These are phyloP conservation scores for Oreochromis mossambicus DNA, from an alignment of 2,797 vertebrate species.

Conservation along the genomic window DNA sequence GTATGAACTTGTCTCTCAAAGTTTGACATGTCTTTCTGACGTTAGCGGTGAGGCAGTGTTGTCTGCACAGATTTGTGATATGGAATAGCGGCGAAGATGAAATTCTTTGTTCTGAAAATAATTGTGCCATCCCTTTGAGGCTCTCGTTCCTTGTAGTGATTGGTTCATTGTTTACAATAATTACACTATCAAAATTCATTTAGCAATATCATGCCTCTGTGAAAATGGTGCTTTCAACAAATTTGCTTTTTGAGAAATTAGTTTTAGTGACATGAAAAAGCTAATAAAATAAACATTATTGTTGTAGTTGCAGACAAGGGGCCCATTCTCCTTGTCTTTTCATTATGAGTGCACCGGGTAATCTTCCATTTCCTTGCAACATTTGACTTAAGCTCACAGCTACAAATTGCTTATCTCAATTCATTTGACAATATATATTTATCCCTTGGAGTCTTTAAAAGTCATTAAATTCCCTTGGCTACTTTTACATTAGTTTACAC, in stretches of 20 bases:
- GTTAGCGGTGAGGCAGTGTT: neutral
- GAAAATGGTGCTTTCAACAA: neutral
- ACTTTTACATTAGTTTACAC: neutral
- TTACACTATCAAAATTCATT: slow-evolving; percentile 35
- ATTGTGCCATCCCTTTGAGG: slow-evolving; percentile 19
- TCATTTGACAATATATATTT: neutral
- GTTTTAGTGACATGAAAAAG: slow-evolving; percentile 10
- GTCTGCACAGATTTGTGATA: slow-evolving; percentile 1
- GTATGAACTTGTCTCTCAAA: slow-evolving; percentile 3
- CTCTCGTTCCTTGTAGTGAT: slow-evolving; percentile 12
- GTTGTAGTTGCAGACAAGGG: neutral
- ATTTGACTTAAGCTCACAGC: neutral
- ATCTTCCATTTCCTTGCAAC: slow-evolving; percentile 26
- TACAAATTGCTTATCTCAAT: slow-evolving; percentile 23
- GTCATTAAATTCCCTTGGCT: neutral
- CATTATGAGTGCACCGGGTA: neutral
- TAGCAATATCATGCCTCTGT: slow-evolving; percentile 14
- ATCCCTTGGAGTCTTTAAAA: neutral
- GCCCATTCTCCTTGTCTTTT: slow-evolving; percentile 11
- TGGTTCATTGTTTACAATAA: slow-evolving; percentile 52
- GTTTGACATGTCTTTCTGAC: neutral
- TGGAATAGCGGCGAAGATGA: neutral
- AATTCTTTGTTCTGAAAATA: slow-evolving; percentile 29
- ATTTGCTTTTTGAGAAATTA: slow-evolving; percentile 18
- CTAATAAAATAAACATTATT: slow-evolving; percentile 23